Evolutionary conservation across 2,888 invertebrate genomes (phyloP).

Genomic region (Lordiphosa fenestrarum): DNA sequence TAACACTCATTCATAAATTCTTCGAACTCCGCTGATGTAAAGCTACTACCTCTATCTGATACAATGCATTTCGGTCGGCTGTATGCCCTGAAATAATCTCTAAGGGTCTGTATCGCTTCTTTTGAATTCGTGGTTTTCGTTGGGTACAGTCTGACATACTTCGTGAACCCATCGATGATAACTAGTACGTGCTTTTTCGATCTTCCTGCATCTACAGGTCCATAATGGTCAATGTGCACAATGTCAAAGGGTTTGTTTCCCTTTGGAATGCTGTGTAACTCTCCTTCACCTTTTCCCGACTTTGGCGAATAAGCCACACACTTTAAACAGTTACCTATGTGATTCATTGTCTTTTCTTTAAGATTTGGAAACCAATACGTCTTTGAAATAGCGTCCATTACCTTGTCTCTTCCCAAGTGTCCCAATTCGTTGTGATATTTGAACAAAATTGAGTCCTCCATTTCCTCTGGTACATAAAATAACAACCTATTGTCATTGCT

Average conservation of each 20-base stretch:
- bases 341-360: not conserved
- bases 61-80: not conserved
- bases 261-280: not conserved
- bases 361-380: no score
- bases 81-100: not conserved
- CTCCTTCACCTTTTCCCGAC: no score
- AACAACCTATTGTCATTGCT: not conserved
- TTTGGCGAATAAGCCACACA: not conserved
- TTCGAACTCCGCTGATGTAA: not conserved
- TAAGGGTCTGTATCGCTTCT: not conserved
- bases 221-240: not conserved
- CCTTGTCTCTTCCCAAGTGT: no score
- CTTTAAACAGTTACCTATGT: constrained; percentile 4
- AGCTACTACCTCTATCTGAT: constrained; percentile 1
- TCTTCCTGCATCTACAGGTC: not conserved
- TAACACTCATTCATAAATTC: not conserved
- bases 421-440: not conserved
- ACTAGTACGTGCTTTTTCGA: not conserved
- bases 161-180: not conserved
- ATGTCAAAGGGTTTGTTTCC: not conserved
- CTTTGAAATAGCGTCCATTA: no score
- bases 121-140: not conserved
- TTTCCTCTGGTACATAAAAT: constrained; percentile 3
- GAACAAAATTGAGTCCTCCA: constrained; percentile 3
- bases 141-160: not conserved